Evolutionary conservation across 2,797 vertebrate genomes (phyloP).

Genomic region (Tamandua tetradactyla): DNA sequence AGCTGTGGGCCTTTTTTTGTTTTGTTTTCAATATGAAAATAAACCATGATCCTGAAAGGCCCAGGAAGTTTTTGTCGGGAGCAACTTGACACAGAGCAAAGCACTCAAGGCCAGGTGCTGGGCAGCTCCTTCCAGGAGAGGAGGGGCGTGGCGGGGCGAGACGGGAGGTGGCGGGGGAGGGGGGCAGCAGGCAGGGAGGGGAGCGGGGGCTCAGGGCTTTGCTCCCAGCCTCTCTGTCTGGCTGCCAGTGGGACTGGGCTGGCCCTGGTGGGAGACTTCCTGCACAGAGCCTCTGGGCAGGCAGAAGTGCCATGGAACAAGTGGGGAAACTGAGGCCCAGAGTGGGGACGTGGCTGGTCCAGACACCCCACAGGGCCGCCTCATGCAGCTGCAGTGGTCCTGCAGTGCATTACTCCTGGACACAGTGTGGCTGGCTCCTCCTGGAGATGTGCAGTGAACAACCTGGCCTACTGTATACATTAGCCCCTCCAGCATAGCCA

Average conservation of each 20-base stretch:
- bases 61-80: fast-evolving
- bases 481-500: background rate
- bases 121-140: fast-evolving
- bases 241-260: too few relatives aligned
- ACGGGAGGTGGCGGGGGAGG: background rate
- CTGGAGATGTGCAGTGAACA: background rate
- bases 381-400: fast-evolving
- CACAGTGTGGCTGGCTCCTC: fast-evolving
- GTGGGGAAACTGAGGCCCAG: background rate
- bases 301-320: background rate
- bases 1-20: background rate
- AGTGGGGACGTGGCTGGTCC: background rate
- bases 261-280: fast-evolving
- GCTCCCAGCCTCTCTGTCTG: fast-evolving
- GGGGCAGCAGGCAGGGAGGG: background rate
- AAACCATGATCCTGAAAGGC: background rate
- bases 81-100: background rate
- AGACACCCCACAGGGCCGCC: fast-evolving
- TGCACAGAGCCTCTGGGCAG: fast-evolving
- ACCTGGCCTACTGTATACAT: fast-evolving
- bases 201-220: background rate
- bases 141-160: too few relatives aligned
- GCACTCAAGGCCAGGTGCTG: background rate
- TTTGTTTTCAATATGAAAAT: background rate
- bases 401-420: fast-evolving